Base-by-base conservation (phyloP, 2,113 vertebrate species). In the Centropristis striata region DNA sequence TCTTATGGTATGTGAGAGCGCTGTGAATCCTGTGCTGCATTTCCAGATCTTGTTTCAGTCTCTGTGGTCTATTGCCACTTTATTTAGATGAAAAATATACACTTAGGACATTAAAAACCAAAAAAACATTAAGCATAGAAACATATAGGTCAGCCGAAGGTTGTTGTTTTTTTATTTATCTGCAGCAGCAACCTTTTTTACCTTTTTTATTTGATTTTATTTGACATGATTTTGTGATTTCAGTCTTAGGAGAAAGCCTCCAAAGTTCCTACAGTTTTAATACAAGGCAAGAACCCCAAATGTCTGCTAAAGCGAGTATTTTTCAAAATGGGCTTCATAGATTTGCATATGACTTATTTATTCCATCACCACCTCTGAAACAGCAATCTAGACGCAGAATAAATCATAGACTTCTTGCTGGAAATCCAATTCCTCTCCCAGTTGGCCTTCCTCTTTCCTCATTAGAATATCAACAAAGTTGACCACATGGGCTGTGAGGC, bases 1-100 rank as follows among this genome's bases (percentile, higher is more conserved):
- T 87, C 50, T 81, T 58, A 63, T 55, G 47, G 25, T 75, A 82
- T 75, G 25, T 54, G 70, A 83, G 68, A 68, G 41, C 4, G 5
- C 46, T 61, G 61, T 50, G 65, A 65, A 71, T 71, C 37, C n/a
- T 39, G 13, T 36, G n/a, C 61, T 73, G 63, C 71, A 72, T 80
- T 27, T 76, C 75, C 70, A 83, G 81, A 86, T 89, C 82, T 69
- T 60, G 18, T 92, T 90, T 86, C 88, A 84, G 75, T 54, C 53
- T 16, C 46, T 84, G 39, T 71, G 74, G 71, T 78, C 74, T 27
- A 50, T 42, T 53, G 36, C 69, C 57, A 25, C 68, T 69, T 93
- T 74, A 79, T 84, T 75, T 71, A 72, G 70, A 80, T 75, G 15
- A 58, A 32, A 58, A 65, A 44, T 60, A 76, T 72, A 54, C 27